Evolutionary conservation across 2,888 invertebrate genomes (phyloP).

Genomic region (Cybosia mesomella): DNA sequence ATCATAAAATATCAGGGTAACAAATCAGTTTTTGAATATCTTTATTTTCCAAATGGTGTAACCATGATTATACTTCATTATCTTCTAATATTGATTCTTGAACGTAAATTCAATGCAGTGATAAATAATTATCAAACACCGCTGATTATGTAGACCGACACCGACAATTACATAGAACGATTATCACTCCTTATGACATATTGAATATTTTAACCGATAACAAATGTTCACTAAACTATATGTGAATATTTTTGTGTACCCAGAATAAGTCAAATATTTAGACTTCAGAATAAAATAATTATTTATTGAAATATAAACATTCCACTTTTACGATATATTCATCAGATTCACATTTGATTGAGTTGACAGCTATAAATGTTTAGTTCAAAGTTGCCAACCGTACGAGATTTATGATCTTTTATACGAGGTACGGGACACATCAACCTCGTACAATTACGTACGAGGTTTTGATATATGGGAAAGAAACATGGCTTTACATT

Average conservation of each 20-base stretch:
- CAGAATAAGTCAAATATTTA: background rate
- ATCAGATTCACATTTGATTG: conserved; percentile 24
- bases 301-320: conserved; percentile 34
- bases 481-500: no score
- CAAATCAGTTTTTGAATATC: conserved; percentile 12
- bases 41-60: conserved; percentile 6
- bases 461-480: no score
- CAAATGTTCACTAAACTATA: conserved; percentile 1
- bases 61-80: conserved; percentile 29
- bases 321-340: conserved; percentile 25
- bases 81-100: conserved; percentile 31
- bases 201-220: conserved; percentile 10
- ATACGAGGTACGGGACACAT: no score
- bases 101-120: conserved; percentile 40
- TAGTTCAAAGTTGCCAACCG: background rate
- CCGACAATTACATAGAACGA: conserved; percentile 27
- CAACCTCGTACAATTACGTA: no score
- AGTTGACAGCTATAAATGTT: conserved; percentile 36
- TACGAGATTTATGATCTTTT: no score
- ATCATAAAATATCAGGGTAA: conserved; percentile 12
- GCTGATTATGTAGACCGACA: conserved; percentile 30
- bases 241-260: background rate
- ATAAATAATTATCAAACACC: conserved; percentile 47
- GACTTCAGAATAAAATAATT: background rate
- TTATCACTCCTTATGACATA: conserved; percentile 20